phyloP scores from a whole-genome alignment of 2,888 invertebrate species.

The Erynnis tages region DNA sequence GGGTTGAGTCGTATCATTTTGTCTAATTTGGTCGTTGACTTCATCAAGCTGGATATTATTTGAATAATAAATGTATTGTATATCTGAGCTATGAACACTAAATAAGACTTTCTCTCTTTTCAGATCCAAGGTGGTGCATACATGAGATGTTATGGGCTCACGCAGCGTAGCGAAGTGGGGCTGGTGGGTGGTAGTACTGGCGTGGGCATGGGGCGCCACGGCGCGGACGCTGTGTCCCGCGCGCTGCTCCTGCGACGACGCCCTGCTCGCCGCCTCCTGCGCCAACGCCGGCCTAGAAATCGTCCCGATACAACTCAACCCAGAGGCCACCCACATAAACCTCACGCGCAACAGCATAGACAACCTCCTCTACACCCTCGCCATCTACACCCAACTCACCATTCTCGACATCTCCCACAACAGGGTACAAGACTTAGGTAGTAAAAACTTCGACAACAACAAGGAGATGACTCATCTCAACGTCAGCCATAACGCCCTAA shows the following conservation, averaged over 20 bases:
- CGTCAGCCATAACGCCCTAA: constrained; percentile 88
- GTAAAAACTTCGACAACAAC: constrained; percentile 90
- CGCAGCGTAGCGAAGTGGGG: constrained; percentile 75
- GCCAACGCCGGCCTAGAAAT: constrained; percentile 90
- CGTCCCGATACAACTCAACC: constrained; percentile 94
- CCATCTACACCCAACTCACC: constrained; percentile 90
- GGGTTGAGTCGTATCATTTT: constrained; percentile 7
- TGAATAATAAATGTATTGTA: not conserved
- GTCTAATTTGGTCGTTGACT: constrained; percentile 16
- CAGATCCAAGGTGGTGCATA: constrained; percentile 67
- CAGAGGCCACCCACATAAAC: constrained; percentile 90
- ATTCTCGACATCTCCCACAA: constrained; percentile 92
- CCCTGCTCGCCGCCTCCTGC: constrained; percentile 87
- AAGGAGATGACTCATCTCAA: constrained; percentile 87
- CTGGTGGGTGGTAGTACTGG: constrained; percentile 78
- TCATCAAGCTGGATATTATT: not conserved
- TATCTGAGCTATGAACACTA: not conserved
- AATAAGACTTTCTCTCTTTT: constrained; percentile 44
- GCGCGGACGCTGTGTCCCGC: constrained; percentile 88
- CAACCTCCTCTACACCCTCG: constrained; percentile 88
- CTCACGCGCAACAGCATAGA: constrained; percentile 92
- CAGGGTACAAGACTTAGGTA: constrained; percentile 89
- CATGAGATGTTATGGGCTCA: constrained; percentile 81
- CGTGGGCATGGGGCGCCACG: constrained; percentile 77
- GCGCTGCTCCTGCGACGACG: constrained; percentile 91